phyloP scores from a whole-genome alignment of 2,113 vertebrate genomes.

The Odontesthes bonariensis region DNA sequence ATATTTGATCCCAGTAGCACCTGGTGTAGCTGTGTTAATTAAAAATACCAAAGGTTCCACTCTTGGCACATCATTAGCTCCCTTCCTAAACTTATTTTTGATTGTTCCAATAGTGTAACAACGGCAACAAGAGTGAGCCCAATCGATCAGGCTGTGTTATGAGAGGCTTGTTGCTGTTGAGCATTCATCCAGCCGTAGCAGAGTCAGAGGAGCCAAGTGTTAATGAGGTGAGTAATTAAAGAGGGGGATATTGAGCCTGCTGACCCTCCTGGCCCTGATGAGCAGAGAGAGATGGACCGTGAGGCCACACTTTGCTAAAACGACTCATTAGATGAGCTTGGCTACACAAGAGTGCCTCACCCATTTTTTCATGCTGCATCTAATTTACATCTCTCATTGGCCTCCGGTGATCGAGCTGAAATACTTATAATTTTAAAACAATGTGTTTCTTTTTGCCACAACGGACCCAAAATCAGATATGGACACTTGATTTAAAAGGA shows the following conservation, averaged over 20 bases:
- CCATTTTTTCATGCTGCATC: constrained; percentile 22
- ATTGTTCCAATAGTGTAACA: constrained; percentile 41
- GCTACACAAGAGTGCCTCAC: constrained; percentile 27
- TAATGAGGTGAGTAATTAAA: constrained; percentile 81
- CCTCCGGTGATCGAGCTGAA: constrained; percentile 29
- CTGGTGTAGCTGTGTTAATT: not conserved
- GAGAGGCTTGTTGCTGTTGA: constrained; percentile 44
- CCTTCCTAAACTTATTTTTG: constrained; percentile 12
- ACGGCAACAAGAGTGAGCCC: constrained; percentile 41
- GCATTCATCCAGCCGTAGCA: constrained; percentile 25
- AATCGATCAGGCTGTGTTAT: constrained; percentile 59
- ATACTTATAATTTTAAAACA: not conserved
- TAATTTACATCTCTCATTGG: constrained; percentile 18
- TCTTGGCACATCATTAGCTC: not conserved
- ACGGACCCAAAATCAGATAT: constrained; percentile 12
- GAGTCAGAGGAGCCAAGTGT: constrained; percentile 64
- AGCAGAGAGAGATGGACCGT: constrained; percentile 42
- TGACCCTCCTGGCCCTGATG: constrained; percentile 66
- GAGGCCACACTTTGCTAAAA: constrained; percentile 48
- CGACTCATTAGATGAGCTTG: constrained; percentile 65
- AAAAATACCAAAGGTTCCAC: not conserved
- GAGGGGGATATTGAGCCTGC: constrained; percentile 63
- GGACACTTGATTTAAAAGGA: constrained; percentile 1
- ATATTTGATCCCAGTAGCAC: not conserved
- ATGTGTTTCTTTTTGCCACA: not conserved